A percentile compares a stretch with the other conserved stretches of the same genome.
Conservation (phyloP, 1,140 invertebrate genomes). For the Cherax destructor region DNA sequence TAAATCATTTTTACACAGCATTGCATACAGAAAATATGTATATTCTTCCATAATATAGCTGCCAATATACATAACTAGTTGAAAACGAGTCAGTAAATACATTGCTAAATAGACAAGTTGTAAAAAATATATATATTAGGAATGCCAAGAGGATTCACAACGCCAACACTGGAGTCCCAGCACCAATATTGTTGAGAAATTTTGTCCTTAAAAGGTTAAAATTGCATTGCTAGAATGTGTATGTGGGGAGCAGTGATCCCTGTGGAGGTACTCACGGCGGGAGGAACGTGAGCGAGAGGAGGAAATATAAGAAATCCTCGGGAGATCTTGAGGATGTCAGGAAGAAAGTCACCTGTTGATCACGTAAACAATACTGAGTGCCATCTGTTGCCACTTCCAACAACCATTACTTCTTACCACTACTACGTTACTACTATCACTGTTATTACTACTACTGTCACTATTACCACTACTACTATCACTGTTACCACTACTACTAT, state of each 20-base stretch:
- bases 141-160: no score
- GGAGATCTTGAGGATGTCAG: neutral
- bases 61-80: no score
- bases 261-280: neutral
- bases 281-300: neutral
- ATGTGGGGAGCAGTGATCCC: neutral
- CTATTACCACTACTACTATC: no score
- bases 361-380: conserved; percentile 6
- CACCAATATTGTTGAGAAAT: neutral
- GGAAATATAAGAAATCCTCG: neutral
- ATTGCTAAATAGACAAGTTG: no score
- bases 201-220: neutral
- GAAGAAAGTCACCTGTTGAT: conserved; percentile 16
- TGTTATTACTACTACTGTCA: no score
- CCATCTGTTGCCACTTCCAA: neutral
- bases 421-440: no score
- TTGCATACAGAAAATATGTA: no score
- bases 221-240: neutral
- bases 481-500: no score
- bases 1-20: no score
- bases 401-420: neutral
- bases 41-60: no score
- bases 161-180: neutral
- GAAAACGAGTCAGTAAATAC: no score
- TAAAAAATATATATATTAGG: no score